Evolutionary conservation across 2,113 vertebrate species (phyloP).

Genomic region (Turdus rufiventris): DNA sequence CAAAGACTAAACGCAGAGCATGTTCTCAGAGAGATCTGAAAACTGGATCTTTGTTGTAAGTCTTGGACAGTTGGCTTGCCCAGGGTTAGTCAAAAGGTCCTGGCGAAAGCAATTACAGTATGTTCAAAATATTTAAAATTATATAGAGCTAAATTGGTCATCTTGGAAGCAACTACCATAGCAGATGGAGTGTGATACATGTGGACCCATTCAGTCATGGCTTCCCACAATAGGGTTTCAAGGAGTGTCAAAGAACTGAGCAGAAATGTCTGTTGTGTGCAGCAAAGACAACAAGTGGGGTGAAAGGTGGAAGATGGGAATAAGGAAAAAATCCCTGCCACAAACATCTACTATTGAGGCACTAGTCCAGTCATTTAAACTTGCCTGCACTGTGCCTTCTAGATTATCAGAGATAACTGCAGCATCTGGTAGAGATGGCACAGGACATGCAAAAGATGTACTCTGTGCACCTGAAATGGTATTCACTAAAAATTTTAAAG

Average conservation of each 20-base stretch:
- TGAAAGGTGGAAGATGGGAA: background rate
- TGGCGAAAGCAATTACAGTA: background rate
- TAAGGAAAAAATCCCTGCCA: background rate
- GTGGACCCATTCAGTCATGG: background rate
- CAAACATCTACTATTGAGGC: background rate
- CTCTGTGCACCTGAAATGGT: background rate
- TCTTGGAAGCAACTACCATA: background rate
- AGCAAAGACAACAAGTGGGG: background rate
- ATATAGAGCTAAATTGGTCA: background rate
- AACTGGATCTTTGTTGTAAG: background rate
- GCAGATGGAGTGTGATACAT: background rate
- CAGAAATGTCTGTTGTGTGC: accelerated
- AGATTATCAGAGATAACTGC: background rate
- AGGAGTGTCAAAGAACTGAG: background rate
- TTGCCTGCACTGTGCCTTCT: background rate
- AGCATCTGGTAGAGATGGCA: background rate
- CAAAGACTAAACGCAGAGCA: background rate
- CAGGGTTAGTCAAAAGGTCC: background rate
- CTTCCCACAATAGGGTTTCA: background rate
- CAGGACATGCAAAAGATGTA: background rate
- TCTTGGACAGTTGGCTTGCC: background rate
- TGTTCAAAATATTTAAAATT: background rate
- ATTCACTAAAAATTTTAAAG: background rate
- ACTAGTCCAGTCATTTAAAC: background rate
- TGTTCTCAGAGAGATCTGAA: background rate